phyloP scores from a whole-genome alignment of 2,888 invertebrate species.

The Drosophila affinis region DNA sequence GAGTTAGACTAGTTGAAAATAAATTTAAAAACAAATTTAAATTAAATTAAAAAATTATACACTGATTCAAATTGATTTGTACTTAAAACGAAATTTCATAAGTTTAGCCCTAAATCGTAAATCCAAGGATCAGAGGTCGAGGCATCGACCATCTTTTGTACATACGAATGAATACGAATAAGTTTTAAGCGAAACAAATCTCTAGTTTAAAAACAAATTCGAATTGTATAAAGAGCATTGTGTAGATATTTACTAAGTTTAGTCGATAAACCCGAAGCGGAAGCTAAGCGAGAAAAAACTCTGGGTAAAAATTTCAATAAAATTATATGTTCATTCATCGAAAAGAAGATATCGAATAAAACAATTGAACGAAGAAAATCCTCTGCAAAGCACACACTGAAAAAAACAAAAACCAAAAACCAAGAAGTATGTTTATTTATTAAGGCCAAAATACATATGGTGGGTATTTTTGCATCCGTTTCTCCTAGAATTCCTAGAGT shows the following conservation, averaged over 20 bases:
- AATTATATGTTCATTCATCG: slow-evolving; percentile 46
- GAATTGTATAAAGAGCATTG: slow-evolving; percentile 65
- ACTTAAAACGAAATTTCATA: slow-evolving; percentile 73
- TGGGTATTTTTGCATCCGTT: slow-evolving; percentile 31
- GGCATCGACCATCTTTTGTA: slow-evolving; percentile 51
- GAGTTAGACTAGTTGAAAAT: slow-evolving; percentile 53
- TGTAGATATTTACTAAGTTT: slow-evolving; percentile 73
- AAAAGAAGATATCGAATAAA: slow-evolving; percentile 32
- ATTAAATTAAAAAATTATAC: slow-evolving; percentile 30
- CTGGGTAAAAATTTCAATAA: slow-evolving; percentile 45
- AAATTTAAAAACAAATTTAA: slow-evolving; percentile 41
- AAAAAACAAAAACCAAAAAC: slow-evolving; percentile 30
- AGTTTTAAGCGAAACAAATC: slow-evolving; percentile 66
- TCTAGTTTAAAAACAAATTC: slow-evolving; percentile 69
- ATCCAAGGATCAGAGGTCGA: slow-evolving; percentile 37
- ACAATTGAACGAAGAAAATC: not conserved
- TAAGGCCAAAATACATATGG: slow-evolving; percentile 26
- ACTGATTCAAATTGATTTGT: slow-evolving; percentile 64
- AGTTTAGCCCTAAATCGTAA: slow-evolving; percentile 47
- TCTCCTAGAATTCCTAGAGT: slow-evolving; percentile 23
- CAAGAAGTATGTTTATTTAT: slow-evolving; percentile 33
- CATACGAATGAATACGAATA: slow-evolving; percentile 70
- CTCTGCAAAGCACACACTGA: slow-evolving; percentile 38
- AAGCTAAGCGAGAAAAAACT: slow-evolving; percentile 37
- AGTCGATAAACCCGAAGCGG: slow-evolving; percentile 55